Conservation (phyloP, 1,140 invertebrate genomes). For the Lethocerus indicus region DNA sequence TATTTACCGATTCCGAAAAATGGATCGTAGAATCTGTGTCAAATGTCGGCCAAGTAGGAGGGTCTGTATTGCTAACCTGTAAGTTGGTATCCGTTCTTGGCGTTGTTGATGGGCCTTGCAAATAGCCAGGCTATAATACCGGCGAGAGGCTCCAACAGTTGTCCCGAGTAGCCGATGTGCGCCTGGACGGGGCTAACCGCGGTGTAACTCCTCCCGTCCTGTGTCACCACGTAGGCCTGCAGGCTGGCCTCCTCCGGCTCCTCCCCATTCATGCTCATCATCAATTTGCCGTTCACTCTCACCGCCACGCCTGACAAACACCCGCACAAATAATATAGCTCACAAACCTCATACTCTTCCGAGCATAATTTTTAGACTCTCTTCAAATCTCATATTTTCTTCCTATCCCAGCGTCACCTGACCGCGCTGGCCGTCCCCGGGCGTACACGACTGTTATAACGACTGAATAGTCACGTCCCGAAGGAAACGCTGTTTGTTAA, state of each 20-base stretch:
- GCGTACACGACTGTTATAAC: too few relatives aligned
- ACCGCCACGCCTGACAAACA: constrained; percentile 54
- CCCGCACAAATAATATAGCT: too few relatives aligned
- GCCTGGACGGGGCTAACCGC: constrained; percentile 64
- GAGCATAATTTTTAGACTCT: too few relatives aligned
- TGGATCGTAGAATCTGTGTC: too few relatives aligned
- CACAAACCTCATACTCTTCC: too few relatives aligned
- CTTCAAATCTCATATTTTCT: too few relatives aligned
- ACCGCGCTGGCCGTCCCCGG: too few relatives aligned
- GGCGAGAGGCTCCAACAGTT: constrained; percentile 61
- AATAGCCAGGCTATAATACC: constrained; percentile 82
- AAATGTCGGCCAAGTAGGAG: too few relatives aligned
- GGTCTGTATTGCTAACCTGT: constrained; percentile 33
- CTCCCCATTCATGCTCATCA: constrained; percentile 59
- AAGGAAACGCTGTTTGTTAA: too few relatives aligned
- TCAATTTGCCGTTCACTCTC: constrained; percentile 69
- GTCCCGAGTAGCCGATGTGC: constrained; percentile 56
- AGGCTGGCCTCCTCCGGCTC: constrained; percentile 59
- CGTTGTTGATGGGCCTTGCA: constrained; percentile 52
- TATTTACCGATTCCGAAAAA: too few relatives aligned
- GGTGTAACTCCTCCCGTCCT: constrained; percentile 78
- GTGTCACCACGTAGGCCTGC: constrained; percentile 80
- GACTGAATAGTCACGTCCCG: too few relatives aligned
- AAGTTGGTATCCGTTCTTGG: constrained; percentile 72
- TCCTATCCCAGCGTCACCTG: too few relatives aligned